A percentile compares a stretch with the other conserved stretches of the same genome.
These are phyloP conservation scores for Myotis lucifugus DNA, from an alignment of 2,113 vertebrate genomes.

Conservation along the genomic window DNA sequence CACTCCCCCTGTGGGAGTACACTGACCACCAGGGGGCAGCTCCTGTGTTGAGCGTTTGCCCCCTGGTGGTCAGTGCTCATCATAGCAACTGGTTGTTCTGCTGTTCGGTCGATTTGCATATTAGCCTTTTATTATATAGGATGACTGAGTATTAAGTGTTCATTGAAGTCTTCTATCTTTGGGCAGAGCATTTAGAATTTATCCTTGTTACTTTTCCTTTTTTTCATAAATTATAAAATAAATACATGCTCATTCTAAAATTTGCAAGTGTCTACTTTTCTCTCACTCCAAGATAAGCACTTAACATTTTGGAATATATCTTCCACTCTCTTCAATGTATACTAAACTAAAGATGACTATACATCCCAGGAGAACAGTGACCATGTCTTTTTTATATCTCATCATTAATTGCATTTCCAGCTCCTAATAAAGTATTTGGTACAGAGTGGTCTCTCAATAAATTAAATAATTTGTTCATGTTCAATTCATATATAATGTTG, in stretches of 20 bases:
- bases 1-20: no score
- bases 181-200: constrained; percentile 11
- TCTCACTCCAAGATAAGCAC: background rate
- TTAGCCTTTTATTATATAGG: no score
- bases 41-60: no score
- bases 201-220: background rate
- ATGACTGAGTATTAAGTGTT: background rate
- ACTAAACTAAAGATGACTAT: background rate
- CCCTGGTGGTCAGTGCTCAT: no score
- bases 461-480: background rate
- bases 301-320: background rate
- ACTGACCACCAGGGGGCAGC: no score
- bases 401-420: background rate
- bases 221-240: constrained; percentile 37
- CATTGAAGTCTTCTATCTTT: background rate
- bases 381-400: background rate
- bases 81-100: no score
- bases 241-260: constrained; percentile 15
- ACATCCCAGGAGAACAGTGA: background rate
- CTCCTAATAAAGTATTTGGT: background rate
- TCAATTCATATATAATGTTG: background rate
- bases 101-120: no score
- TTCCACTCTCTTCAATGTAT: background rate
- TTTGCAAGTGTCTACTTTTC: background rate
- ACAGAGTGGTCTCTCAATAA: background rate